Conservation (phyloP, 2,113 vertebrate species). For the Anolis carolinensis region DNA sequence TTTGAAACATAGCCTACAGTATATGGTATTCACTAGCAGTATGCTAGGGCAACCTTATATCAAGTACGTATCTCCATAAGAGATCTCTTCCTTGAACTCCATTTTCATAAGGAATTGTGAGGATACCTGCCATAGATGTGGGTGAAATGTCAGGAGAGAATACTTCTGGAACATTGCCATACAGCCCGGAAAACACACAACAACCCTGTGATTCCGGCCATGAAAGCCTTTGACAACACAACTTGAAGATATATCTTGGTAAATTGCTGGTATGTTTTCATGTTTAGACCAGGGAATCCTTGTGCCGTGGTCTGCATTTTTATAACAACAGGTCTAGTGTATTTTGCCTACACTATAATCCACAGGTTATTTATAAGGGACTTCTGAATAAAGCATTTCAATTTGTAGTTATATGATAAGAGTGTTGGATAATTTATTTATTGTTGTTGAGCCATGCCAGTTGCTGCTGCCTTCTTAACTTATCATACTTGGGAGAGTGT, state of each 20-base stretch:
- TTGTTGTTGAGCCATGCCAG: neutral
- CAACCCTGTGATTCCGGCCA: no score
- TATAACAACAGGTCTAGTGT: neutral
- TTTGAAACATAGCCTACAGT: no score
- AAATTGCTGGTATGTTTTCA: no score
- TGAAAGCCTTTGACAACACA: no score
- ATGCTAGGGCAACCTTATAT: neutral
- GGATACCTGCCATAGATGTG: no score
- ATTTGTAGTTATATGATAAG: neutral
- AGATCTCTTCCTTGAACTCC: neutral
- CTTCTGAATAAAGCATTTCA: slow-evolving; percentile 17
- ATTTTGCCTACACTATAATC: neutral
- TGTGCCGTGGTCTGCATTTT: neutral
- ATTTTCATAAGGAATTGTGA: no score
- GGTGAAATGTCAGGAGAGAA: no score
- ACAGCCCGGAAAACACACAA: no score
- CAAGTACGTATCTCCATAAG: neutral
- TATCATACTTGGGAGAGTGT: neutral
- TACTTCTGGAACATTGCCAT: no score
- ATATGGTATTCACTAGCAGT: no score
- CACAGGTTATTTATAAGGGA: neutral
- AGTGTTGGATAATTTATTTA: no score
- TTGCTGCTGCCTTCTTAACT: neutral
- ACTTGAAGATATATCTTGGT: neutral
- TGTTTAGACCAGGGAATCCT: neutral